Evolutionary conservation across 2,113 vertebrate species (phyloP).

Genomic region (Anoura caudifer): DNA sequence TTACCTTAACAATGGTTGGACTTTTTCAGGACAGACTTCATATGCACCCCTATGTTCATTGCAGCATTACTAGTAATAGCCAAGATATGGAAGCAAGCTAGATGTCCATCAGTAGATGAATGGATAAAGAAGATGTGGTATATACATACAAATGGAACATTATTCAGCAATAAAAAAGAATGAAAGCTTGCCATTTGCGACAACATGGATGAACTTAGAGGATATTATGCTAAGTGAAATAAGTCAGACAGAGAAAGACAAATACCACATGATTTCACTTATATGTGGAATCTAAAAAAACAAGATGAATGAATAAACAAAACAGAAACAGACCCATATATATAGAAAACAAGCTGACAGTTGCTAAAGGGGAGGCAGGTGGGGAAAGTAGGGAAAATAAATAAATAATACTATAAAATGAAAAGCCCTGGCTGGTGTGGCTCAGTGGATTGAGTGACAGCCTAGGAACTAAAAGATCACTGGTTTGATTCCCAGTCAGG

Average conservation of each 20-base stretch:
- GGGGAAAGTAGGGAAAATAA: background rate
- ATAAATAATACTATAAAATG: background rate
- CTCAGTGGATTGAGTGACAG: too few relatives aligned
- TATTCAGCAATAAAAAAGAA: background rate
- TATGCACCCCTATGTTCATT: background rate
- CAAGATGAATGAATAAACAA: background rate
- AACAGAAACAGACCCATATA: background rate
- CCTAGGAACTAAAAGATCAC: too few relatives aligned
- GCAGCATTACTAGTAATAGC: background rate
- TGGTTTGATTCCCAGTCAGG: too few relatives aligned
- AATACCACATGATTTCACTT: background rate
- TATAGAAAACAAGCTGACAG: background rate
- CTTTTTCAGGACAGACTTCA: too few relatives aligned
- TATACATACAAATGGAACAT: background rate
- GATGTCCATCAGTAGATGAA: background rate
- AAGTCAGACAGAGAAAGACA: background rate
- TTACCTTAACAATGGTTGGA: too few relatives aligned
- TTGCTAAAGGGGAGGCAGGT: background rate
- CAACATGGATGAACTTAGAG: background rate
- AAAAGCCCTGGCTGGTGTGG: background rate
- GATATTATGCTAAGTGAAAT: background rate
- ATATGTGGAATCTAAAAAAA: background rate
- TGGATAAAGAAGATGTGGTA: background rate
- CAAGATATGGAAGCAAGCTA: background rate
- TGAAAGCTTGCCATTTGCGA: background rate